Base-by-base conservation (phyloP, 2,888 invertebrate genomes). In the Eubasilissa splendida region DNA sequence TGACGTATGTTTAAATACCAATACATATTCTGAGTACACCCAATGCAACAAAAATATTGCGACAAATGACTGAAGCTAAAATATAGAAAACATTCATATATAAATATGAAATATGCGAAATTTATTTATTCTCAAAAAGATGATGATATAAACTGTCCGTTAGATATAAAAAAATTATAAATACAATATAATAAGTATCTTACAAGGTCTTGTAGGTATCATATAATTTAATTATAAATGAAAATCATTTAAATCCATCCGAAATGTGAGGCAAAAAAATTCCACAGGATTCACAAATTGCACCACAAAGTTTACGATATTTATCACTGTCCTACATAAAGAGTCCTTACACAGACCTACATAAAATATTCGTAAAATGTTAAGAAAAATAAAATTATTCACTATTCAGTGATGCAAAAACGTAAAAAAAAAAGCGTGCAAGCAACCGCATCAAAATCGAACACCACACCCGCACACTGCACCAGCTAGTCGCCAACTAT, bases 401-500 rank as follows among this genome's bases (percentile, higher is more conserved):
- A 76, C 66, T 65, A 76, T 63, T 63, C 53, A 14, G 12, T 42
- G 65, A 76, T 66, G 42, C 54, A 76, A 66, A 76, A 65, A 76
- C 65, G 66, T 66, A 76, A 66, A 42, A 66, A 22, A 76, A 33
- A 76, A 76, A 58, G 22, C 14, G 56, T 22, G 56, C 76, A 65
- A 75, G 74, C 70, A 80, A 59, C 42, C 75, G 52, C 33, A 33
- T 59, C 14, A 59, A 22, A 14, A 56, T 33, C 68, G 8, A 73
- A 33, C 56, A 53, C 60, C 63, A 76, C 82, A 59, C 22, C 78
- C 60, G 14, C 10, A n/a, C 76, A n/a, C 66, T 42, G 22, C 52
- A 70, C 78, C 81, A 78, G 80, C 81, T 66, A 65, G 75, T 78
- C 65, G 80, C 83, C 78, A 82, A 83, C 83, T 83, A 80, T 74